These are phyloP conservation scores for Myotis lucifugus DNA, from an alignment of 2,113 vertebrate genomes.

Conservation along the genomic window DNA sequence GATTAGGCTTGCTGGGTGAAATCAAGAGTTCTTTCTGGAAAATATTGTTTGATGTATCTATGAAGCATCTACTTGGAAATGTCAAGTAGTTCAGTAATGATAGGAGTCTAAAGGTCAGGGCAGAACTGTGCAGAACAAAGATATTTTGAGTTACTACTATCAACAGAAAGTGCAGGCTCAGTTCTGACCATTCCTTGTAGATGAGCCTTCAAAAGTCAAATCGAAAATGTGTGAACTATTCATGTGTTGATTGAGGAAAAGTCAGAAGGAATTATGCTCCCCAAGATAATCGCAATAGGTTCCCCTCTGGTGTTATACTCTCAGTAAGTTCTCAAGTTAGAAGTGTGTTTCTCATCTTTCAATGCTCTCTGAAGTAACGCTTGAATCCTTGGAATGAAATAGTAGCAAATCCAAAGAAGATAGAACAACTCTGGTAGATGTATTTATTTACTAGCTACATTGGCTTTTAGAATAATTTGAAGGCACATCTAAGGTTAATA, in stretches of 20 bases:
- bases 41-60: conserved; percentile 48
- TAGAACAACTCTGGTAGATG: background rate
- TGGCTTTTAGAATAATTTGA: background rate
- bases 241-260: background rate
- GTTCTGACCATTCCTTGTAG: background rate
- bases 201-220: background rate
- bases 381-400: background rate
- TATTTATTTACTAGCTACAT: background rate
- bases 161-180: background rate
- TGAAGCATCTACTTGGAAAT: conserved; percentile 51
- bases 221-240: conserved; percentile 1
- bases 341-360: background rate
- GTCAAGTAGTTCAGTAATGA: conserved; percentile 25
- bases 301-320: background rate
- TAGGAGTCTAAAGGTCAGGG: conserved; percentile 47
- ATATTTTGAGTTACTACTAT: conserved; percentile 18
- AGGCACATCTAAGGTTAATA: background rate
- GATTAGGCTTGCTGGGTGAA: background rate
- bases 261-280: background rate
- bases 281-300: background rate
- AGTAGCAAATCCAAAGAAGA: background rate
- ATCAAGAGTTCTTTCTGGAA: conserved; percentile 35
- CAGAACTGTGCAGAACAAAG: conserved; percentile 21
- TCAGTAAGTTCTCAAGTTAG: background rate
- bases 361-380: background rate